Evolutionary conservation across 1,140 invertebrate genomes (phyloP).

Genomic region (Drosophila neocordata): DNA sequence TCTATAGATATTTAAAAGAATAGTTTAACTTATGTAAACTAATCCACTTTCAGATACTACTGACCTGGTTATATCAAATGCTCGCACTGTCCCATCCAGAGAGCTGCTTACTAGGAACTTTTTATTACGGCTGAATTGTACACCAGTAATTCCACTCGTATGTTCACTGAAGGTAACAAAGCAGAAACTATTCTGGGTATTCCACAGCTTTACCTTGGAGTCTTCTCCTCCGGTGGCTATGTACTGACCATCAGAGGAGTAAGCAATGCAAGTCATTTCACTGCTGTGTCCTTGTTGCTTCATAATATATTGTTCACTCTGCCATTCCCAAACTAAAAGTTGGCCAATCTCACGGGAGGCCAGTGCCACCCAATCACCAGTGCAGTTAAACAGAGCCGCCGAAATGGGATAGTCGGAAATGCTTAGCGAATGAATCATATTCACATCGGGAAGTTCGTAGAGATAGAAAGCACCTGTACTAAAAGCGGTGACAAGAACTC

Average conservation of each 20-base stretch:
- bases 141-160: constrained; percentile 89
- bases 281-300: constrained; percentile 98
- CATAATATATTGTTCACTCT: constrained; percentile 98
- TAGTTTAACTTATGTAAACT: constrained; percentile 72
- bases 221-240: constrained; percentile 97
- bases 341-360: constrained; percentile 94
- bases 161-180: constrained; percentile 98
- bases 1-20: constrained; percentile 18
- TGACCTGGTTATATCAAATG: constrained; percentile 92
- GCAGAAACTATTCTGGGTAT: constrained; percentile 94
- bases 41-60: constrained; percentile 58
- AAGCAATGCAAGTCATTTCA: constrained; percentile 93
- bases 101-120: constrained; percentile 96
- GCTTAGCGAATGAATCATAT: constrained; percentile 94
- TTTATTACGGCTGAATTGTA: constrained; percentile 94
- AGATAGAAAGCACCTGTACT: constrained; percentile 93
- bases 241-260: constrained; percentile 95
- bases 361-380: constrained; percentile 97
- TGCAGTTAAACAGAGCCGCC: constrained; percentile 91
- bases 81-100: constrained; percentile 96
- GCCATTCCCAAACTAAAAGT: constrained; percentile 99
- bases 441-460: constrained; percentile 96
- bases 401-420: constrained; percentile 92
- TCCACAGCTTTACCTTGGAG: constrained; percentile 98
- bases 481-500: constrained; percentile 92